These are phyloP conservation scores for Petroica traversi DNA, from an alignment of 2,113 vertebrate genomes.

Conservation along the genomic window DNA sequence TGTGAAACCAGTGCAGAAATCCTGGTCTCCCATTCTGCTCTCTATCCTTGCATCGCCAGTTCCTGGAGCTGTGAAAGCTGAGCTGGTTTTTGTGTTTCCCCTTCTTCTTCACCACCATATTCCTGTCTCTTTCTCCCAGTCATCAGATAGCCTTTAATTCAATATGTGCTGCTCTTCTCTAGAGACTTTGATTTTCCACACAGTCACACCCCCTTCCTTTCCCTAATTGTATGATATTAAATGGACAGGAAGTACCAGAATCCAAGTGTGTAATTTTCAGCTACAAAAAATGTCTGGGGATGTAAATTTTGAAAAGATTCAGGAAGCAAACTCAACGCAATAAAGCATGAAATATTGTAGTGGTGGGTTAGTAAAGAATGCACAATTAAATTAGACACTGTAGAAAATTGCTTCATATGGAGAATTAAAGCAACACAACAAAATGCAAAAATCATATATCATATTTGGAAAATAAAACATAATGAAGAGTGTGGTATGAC, in stretches of 20 bases:
- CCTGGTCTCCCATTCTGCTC: neutral
- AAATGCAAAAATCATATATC: neutral
- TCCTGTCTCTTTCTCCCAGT: neutral
- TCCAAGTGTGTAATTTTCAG: neutral
- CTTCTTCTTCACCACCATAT: neutral
- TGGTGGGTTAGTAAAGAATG: neutral
- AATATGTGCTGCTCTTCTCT: neutral
- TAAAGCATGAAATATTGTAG: neutral
- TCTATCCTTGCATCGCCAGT: neutral
- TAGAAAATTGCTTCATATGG: neutral
- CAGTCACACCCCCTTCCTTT: rapidly evolving
- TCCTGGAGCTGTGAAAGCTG: neutral
- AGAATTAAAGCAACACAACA: neutral
- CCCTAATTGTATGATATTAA: neutral
- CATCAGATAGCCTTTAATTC: neutral
- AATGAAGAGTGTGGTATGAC: neutral
- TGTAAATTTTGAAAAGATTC: neutral
- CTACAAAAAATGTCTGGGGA: neutral
- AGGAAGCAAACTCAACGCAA: neutral
- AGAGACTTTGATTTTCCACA: neutral
- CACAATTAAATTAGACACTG: neutral
- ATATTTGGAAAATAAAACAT: neutral
- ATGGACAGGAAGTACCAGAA: neutral
- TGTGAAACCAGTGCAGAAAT: neutral
- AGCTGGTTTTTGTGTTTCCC: rapidly evolving